Evolutionary conservation across 2,888 invertebrate species (phyloP).

Genomic region (Leucophenga montana): DNA sequence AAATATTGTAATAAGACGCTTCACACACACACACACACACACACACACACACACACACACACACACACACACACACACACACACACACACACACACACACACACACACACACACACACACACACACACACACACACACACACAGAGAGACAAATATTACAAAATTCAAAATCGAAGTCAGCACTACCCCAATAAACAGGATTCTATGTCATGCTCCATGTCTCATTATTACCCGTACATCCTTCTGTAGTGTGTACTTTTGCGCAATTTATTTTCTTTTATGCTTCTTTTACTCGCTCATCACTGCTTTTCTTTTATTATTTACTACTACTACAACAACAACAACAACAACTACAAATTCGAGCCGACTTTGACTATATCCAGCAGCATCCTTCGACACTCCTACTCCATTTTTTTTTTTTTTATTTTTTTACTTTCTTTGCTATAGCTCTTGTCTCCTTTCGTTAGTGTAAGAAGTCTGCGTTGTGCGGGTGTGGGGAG

Average conservation of each 20-base stretch:
- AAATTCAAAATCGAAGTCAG: too few relatives aligned
- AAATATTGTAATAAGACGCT: neutral
- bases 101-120: constrained; percentile 21
- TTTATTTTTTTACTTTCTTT: constrained; percentile 15
- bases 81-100: constrained; percentile 20
- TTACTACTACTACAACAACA: too few relatives aligned
- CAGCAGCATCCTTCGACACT: neutral
- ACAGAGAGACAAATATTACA: neutral
- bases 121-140: constrained; percentile 20
- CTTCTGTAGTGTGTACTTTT: too few relatives aligned
- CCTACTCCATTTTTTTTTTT: neutral
- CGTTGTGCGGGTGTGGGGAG: neutral
- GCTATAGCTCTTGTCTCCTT: constrained; percentile 27
- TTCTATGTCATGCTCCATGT: too few relatives aligned
- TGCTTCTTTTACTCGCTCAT: too few relatives aligned
- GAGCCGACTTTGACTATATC: too few relatives aligned
- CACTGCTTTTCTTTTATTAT: too few relatives aligned
- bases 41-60: neutral
- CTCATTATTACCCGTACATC: too few relatives aligned
- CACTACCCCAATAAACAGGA: too few relatives aligned
- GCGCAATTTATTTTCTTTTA: too few relatives aligned
- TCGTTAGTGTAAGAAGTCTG: neutral
- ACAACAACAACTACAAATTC: too few relatives aligned
- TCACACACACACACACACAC: neutral
- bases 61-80: neutral